A percentile compares a stretch with the other conserved stretches of the same genome.
Conservation (phyloP, 2,888 invertebrate genomes). For the Hirtodrosophila alboralis region DNA sequence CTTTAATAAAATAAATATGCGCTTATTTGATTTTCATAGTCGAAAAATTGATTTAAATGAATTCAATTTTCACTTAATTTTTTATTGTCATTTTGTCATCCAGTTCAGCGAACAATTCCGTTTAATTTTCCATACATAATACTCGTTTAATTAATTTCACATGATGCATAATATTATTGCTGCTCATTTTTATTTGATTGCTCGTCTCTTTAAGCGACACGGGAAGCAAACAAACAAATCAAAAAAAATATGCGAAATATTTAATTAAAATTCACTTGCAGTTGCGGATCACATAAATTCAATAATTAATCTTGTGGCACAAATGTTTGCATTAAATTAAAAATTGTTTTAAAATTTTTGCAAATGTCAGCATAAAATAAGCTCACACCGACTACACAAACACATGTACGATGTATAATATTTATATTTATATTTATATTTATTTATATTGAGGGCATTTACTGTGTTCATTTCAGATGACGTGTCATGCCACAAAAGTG, state of each 20-base stretch:
- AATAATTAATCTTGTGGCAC: constrained; percentile 56
- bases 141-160: constrained; percentile 6
- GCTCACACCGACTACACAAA: constrained; percentile 28
- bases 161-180: not conserved
- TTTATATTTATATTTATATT: too few species aligned
- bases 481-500: constrained; percentile 1
- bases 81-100: not conserved
- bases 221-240: too few species aligned
- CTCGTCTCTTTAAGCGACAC: constrained; percentile 4
- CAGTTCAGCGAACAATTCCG: constrained; percentile 7
- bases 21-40: constrained; percentile 4
- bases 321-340: constrained; percentile 69
- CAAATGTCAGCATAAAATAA: constrained; percentile 38
- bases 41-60: not conserved
- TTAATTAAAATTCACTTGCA: constrained; percentile 46
- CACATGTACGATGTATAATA: too few species aligned
- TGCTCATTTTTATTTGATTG: constrained; percentile 2
- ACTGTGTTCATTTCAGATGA: constrained; percentile 5
- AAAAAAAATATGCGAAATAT: too few species aligned
- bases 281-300: constrained; percentile 27
- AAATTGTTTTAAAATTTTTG: constrained; percentile 48
- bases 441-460: constrained; percentile 6
- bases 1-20: too few species aligned
- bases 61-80: constrained; percentile 2
- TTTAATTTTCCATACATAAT: constrained; percentile 6